Conservation (phyloP, 2,113 vertebrate species). For the Xyrauchen texanus region DNA sequence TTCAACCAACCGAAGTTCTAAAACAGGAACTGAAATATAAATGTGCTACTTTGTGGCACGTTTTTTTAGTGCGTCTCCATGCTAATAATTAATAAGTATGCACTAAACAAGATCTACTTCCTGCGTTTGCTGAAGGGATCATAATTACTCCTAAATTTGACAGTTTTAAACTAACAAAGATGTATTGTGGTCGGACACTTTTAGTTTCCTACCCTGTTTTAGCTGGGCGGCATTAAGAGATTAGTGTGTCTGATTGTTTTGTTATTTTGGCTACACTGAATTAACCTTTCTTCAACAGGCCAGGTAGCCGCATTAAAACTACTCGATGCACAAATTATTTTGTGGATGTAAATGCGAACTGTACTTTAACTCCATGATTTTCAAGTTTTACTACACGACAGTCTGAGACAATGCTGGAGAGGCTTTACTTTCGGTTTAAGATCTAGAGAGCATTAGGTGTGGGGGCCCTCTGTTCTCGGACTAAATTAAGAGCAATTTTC, state of each 20-base stretch:
- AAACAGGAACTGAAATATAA: neutral
- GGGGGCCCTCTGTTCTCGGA: neutral
- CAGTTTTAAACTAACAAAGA: neutral
- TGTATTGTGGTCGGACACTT: neutral
- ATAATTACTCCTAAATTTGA: neutral
- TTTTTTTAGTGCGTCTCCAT: neutral
- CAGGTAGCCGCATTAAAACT: neutral
- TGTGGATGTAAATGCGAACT: neutral
- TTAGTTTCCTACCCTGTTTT: neutral
- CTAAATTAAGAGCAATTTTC: neutral
- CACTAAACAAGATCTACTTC: conserved; percentile 37
- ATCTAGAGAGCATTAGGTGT: neutral
- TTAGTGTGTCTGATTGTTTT: neutral
- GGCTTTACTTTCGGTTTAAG: conserved; percentile 39
- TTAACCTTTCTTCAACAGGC: neutral
- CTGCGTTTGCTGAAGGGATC: conserved; percentile 3
- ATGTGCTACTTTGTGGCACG: neutral
- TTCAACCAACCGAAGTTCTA: neutral
- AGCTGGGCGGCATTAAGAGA: neutral
- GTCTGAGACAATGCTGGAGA: neutral
- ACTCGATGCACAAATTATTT: neutral
- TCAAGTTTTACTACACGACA: neutral
- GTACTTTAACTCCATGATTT: neutral
- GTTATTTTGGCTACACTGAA: neutral
- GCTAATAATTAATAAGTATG: conserved; percentile 39